Base-by-base conservation (phyloP, 2,797 vertebrate genomes). In the Taeniopygia guttata region DNA sequence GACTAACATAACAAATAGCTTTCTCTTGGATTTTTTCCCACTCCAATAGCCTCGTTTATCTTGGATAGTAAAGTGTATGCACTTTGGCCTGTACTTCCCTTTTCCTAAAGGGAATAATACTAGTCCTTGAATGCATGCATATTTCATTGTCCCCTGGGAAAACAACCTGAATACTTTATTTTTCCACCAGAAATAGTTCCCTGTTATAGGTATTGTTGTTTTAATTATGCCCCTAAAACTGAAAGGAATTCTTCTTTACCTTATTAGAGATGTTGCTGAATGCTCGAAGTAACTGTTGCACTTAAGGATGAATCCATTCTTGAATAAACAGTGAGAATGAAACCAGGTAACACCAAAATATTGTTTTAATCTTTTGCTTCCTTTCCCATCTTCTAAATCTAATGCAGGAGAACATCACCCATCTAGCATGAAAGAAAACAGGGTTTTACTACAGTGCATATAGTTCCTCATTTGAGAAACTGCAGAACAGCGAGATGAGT, bases 41-140 rank as follows among this genome's bases (percentile, higher is more conserved):
- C 36, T 86, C 60, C 46, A 2, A 1, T 62, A 70, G 69, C 72
- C 60, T 89, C 2, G 0, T 42, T 77, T 92, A 46, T 38, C 73
- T 70, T 68, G 68, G 38, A 38, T 11, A 68, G 42, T 29, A 79
- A 79, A 83, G 20, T 10, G 29, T 32, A 30, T 66, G 87, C 46
- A 49, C 89, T 93, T 91, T 88, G 89, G 87, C 94, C 89, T 83
- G 64, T 63, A 43, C 55, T 68, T 80, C 58, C 30, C 46, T 69
- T 49, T 84, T 66, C 25, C 45, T 84, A 64, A 49, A 67, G 36
- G 7, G 75, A 91, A 46, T 87, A 92, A 48, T 66, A 46, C 40
- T 78, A 54, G 34, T 46, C 34, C 51, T 84, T 52, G 49, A 63
- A 73, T 0, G 1, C 25, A 72, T 1, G 0, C 1, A 29, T 62